Evolutionary conservation across 2,888 invertebrate genomes (phyloP), one percentile per base, ranked within the genome.

Genomic region (Drosophila vallismaia): DNA sequence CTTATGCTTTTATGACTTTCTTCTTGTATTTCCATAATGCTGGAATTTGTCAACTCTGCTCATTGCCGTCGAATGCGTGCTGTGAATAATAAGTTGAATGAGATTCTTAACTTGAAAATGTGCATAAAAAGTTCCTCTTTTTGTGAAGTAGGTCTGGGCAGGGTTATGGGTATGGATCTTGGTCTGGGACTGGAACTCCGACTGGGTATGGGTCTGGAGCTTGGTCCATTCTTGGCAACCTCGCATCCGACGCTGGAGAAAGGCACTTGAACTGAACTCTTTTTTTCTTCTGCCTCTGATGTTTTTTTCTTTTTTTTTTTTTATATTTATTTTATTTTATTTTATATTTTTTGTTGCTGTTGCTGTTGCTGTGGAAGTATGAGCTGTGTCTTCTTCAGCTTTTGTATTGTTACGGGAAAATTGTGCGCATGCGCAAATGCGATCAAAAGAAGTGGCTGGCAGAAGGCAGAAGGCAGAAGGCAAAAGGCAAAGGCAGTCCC

Each of bases 371-470:
- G 9, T 44, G 29, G 14, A 12, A 9, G 40, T 19, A 29, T 42
- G 36, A 36, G 24, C 50, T 24, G 40, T 7, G 29, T 49, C 55
- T 52, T 53, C 54, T 33, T 26, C 42, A 31, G 55, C 46, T 64
- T 51, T 73, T 57, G 51, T 42, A 77, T 72, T 83, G 80, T 82
- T 79, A 62, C 86, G 86, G 84, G 69, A 86, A 86, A 86, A 82
- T 84, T 70, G 80, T 87, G 86, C 86, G 86, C 88, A 86, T 81
- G 86, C 88, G 86, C 86, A 83, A 85, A 85, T 77, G 85, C 83
- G 66, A 77, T 46, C 53, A 49, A 44, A 52, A 68, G 54, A 60
- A 48, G 58, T 48, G n/a, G 12, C 38, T 28, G 33, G 51, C 33
- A 38, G 44, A 42, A 46, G 60, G 28, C 50, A 48, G 50, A 51